Percentiles rank a stretch among this genome's conserved stretches.
Conservation (phyloP, 2,797 vertebrate genomes). For the Cynopterus sphinx region DNA sequence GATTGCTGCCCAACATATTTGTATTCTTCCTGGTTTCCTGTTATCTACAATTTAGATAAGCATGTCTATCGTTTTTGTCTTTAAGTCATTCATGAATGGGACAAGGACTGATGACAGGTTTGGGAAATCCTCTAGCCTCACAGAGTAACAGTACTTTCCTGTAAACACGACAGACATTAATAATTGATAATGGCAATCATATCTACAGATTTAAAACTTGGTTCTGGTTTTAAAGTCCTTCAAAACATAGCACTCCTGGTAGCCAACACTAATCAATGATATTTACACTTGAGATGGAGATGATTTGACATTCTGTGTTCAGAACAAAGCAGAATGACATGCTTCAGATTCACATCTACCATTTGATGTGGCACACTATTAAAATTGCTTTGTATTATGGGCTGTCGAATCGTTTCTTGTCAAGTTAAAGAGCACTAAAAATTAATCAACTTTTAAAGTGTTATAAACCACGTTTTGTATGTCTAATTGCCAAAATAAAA, state of each 20-base stretch:
- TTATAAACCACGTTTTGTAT: background rate
- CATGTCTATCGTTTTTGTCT: background rate
- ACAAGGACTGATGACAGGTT: background rate
- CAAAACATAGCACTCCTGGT: background rate
- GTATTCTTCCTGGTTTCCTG: background rate
- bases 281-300: background rate
- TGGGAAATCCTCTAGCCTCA: background rate
- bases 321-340: background rate
- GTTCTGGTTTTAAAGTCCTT: background rate
- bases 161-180: background rate
- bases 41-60: background rate
- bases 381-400: background rate
- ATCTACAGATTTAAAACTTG: background rate
- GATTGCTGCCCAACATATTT: background rate
- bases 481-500: background rate
- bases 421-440: slow-evolving; percentile 1
- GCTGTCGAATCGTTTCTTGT: background rate
- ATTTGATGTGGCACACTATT: background rate
- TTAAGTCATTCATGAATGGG: background rate
- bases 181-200: background rate
- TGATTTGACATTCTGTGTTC: background rate
- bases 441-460: background rate
- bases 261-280: background rate
- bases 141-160: background rate
- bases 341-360: background rate